Evolutionary conservation across 2,113 vertebrate genomes (phyloP), one percentile per base, ranked within the genome.

Genomic region (Cephalophus harveyi): DNA sequence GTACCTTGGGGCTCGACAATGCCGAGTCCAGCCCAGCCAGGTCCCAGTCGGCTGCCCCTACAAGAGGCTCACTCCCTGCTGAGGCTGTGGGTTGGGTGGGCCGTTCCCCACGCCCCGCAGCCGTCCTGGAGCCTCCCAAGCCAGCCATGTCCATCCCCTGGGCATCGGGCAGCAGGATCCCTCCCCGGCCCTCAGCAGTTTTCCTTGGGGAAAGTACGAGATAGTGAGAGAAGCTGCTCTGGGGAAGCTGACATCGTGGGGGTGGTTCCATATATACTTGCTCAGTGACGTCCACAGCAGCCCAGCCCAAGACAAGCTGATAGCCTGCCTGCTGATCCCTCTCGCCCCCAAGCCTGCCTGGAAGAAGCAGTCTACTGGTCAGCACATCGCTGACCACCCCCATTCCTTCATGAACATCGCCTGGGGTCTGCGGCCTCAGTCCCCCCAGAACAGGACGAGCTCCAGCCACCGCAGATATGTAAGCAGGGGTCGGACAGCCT

Each of bases 171-270:
- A 40, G 87, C 30, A 9, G 81, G 62, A 87, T 57, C 40, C 57
- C 54, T 89, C 36, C 52, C 28, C 6, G 30, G 50, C 71, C 89
- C 74, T 86, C 71, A 19, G 54, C 40, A 87, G 55, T 78, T 46
- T 79, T 76, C 50, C 89, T 15, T 11, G 74, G 57, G 88, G 78
- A 86, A 94, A 94, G 92, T 88, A 60, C 6, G 4, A 88, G 94
- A 52, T 59, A 46, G 83, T 40, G 43, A 87, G 89, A 81, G 92
- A 62, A 97, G 71, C 79, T 55, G 57, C 92, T 43, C 90, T 13
- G 81, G 87, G 94, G 54, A 95, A 60, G 89, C 94, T 94, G 95
- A 89, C 91, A 93, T 27, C 46, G 92, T 82, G 81, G 94, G 87
- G 83, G 64, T 0, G 30, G 84, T 86, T 92, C 94, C 84, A 28